These are phyloP conservation scores for Caenorhabditis zanzibari DNA, from an alignment of 2,888 invertebrate genomes.

Conservation along the genomic window DNA sequence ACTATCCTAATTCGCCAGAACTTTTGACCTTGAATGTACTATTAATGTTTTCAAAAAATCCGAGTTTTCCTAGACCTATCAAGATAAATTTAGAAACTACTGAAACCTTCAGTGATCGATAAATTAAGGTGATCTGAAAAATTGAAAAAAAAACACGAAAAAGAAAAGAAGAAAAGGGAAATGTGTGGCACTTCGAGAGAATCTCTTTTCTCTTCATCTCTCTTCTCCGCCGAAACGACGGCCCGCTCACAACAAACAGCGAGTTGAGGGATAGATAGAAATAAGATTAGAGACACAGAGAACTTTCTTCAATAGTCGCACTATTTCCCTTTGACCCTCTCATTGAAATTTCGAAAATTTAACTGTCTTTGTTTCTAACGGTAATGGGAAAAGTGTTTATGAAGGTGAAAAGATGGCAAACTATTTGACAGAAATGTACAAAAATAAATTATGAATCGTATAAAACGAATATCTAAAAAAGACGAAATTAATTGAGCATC, in stretches of 20 bases:
- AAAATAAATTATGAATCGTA: conserved; percentile 44
- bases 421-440: conserved; percentile 51
- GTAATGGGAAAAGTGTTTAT: conserved; percentile 55
- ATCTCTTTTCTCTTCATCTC: conserved; percentile 42
- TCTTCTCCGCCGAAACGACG: conserved; percentile 33
- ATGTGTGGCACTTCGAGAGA: conserved; percentile 56
- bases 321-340: conserved; percentile 34
- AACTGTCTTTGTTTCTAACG: conserved; percentile 53
- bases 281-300: conserved; percentile 45
- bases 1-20: too few relatives aligned
- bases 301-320: conserved; percentile 17
- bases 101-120: neutral
- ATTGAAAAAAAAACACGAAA: conserved; percentile 31
- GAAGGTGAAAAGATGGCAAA: conserved; percentile 40
- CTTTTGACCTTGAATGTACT: too few relatives aligned
- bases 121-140: conserved; percentile 33
- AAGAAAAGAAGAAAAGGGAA: conserved; percentile 17
- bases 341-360: conserved; percentile 16
- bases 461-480: conserved; percentile 3
- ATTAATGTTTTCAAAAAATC: too few relatives aligned
- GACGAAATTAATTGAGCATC: conserved; percentile 89
- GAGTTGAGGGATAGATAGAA: conserved; percentile 30
- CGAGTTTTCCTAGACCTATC: too few relatives aligned
- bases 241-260: conserved; percentile 58
- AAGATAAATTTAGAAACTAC: neutral